phyloP scores from a whole-genome alignment of 1,140 invertebrate species.

The Drosophila yakuba region DNA sequence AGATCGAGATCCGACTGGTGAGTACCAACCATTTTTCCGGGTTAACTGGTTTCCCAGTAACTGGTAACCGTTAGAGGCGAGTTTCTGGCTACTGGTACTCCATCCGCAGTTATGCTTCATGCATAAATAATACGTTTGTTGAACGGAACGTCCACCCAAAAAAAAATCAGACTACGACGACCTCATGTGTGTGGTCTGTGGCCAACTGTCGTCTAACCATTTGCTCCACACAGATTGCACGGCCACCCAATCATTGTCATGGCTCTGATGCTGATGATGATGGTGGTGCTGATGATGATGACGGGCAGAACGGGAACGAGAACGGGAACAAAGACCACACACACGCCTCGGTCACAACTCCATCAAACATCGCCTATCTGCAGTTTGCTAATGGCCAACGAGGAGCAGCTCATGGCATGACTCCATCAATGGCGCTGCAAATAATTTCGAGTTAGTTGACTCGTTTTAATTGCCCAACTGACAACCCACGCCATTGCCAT shows the following conservation, averaged over 20 bases:
- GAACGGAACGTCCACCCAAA: constrained; percentile 8
- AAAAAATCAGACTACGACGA: constrained; percentile 38
- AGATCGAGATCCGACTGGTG: constrained; percentile 95
- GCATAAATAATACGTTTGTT: constrained; percentile 67
- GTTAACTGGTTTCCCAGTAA: constrained; percentile 8
- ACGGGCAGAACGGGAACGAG: constrained; percentile 6
- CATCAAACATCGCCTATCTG: constrained; percentile 23
- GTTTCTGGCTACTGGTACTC: constrained; percentile 3
- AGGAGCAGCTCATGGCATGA: constrained; percentile 45
- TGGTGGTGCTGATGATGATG: constrained; percentile 22
- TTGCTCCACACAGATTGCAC: constrained; percentile 48
- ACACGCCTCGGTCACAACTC: constrained; percentile 3
- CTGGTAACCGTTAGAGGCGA: constrained; percentile 35
- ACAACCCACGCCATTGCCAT: constrained; percentile 48
- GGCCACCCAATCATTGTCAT: constrained; percentile 37
- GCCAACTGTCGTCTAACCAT: constrained; percentile 29
- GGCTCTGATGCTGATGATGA: constrained; percentile 19
- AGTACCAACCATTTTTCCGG: constrained; percentile 82
- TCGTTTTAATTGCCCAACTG: constrained; percentile 63
- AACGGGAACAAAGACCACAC: constrained; percentile 62
- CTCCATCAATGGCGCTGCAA: constrained; percentile 46
- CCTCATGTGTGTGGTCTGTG: constrained; percentile 69
- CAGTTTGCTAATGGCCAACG: constrained; percentile 41
- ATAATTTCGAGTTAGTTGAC: constrained; percentile 67
- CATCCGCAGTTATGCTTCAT: constrained; percentile 36